These are phyloP conservation scores for Venustaconcha ellipsiformis DNA, from an alignment of 1,140 invertebrate genomes.

Conservation along the genomic window DNA sequence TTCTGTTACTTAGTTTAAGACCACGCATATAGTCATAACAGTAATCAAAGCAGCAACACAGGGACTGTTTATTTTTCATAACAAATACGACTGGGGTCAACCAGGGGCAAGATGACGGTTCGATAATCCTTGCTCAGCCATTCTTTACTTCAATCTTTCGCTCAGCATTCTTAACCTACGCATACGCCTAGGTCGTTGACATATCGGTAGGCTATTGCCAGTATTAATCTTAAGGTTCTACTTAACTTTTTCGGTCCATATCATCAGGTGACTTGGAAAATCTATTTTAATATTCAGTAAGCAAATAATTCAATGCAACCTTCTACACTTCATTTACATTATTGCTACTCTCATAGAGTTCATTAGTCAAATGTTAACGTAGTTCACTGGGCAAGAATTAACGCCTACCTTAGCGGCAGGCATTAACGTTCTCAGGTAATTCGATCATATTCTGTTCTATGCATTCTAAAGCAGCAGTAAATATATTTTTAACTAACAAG, in stretches of 20 bases:
- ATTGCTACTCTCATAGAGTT: too few relatives aligned
- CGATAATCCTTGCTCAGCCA: constrained; percentile 17
- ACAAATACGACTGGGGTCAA: constrained; percentile 1
- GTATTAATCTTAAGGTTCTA: too few relatives aligned
- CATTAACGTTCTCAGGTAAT: background rate
- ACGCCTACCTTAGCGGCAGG: background rate
- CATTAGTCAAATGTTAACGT: background rate
- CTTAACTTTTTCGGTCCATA: too few relatives aligned
- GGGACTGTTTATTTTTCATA: constrained; percentile 6
- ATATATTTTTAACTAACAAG: background rate
- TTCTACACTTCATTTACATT: background rate
- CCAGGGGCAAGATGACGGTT: constrained; percentile 7
- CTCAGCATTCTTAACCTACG: background rate
- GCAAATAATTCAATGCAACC: constrained; percentile 1
- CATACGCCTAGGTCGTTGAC: constrained; percentile 14
- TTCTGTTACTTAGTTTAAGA: too few relatives aligned
- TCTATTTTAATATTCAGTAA: constrained; percentile 10
- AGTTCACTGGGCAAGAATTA: background rate
- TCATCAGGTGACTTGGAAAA: too few relatives aligned
- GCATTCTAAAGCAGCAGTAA: background rate
- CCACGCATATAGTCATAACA: background rate
- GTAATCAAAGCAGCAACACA: constrained; percentile 25
- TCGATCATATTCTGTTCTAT: background rate
- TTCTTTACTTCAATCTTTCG: constrained; percentile 19
- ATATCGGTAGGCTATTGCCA: constrained; percentile 14